These are phyloP conservation scores for Oeneis ivallda DNA, from an alignment of 2,888 invertebrate species.

Conservation along the genomic window DNA sequence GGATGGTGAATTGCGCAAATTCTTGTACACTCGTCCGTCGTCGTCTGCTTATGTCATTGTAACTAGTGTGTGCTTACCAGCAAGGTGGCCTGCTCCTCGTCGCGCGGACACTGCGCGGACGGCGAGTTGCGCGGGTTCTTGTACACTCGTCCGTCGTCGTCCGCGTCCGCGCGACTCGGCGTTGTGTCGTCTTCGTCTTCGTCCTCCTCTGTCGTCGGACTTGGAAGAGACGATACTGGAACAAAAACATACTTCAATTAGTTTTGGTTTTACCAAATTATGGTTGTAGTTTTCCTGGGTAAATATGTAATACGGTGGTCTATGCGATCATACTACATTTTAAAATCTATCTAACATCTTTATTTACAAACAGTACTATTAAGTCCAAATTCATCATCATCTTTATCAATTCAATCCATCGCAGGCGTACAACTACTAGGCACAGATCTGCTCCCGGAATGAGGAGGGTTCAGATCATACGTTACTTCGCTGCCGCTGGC, in stretches of 20 bases:
- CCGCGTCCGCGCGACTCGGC: constrained; percentile 82
- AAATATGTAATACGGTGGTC: background rate
- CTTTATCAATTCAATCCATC: no score
- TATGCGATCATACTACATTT: no score
- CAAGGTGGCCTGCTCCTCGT: constrained; percentile 91
- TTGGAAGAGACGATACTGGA: constrained; percentile 68
- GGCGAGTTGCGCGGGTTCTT: constrained; percentile 95
- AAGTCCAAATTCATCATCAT: no score
- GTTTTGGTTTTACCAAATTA: background rate
- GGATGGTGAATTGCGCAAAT: constrained; percentile 91
- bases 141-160: constrained; percentile 91
- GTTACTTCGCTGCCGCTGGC: no score
- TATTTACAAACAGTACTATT: no score
- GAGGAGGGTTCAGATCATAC: no score
- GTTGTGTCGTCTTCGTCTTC: constrained; percentile 82
- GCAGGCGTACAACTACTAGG: no score
- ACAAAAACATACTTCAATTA: constrained; percentile 8
- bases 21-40: constrained; percentile 89
- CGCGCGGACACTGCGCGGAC: constrained; percentile 91
- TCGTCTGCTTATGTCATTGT: constrained; percentile 54
- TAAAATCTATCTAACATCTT: no score
- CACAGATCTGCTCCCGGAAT: no score
- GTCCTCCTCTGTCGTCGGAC: constrained; percentile 74
- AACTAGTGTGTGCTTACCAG: constrained; percentile 73
- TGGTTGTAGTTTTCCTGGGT: background rate